Conservation (phyloP, 2,113 vertebrate genomes). For the Ptilorrhoa leucosticta region DNA sequence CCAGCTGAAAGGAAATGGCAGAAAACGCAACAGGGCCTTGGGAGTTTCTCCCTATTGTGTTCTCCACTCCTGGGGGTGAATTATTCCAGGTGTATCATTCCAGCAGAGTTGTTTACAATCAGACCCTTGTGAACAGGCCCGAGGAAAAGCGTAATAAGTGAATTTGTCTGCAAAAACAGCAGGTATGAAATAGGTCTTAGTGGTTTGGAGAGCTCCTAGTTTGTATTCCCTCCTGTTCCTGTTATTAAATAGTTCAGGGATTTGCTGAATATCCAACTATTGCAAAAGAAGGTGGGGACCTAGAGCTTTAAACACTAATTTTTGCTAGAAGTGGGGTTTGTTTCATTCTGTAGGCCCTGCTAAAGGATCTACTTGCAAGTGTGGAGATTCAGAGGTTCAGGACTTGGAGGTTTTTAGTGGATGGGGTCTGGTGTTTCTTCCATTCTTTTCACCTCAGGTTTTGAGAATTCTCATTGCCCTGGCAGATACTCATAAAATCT, state of each 20-base stretch:
- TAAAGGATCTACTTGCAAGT: background rate
- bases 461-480: background rate
- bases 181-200: background rate
- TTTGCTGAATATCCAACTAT: background rate
- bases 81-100: background rate
- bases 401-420: background rate
- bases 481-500: background rate
- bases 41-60: background rate
- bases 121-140: background rate
- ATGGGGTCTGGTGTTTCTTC: background rate
- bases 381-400: background rate
- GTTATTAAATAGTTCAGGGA: background rate
- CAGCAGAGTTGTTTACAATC: background rate
- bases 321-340: background rate
- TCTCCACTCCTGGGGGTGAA: background rate
- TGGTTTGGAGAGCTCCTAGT: background rate
- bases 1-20: conserved; percentile 51
- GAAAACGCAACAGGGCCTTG: background rate
- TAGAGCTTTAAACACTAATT: background rate
- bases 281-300: background rate
- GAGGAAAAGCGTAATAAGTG: background rate
- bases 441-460: background rate
- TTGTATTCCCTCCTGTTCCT: background rate
- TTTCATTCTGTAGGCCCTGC: background rate
- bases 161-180: background rate